Conservation (phyloP, 2,797 vertebrate species). For the Silurus aristotelis region DNA sequence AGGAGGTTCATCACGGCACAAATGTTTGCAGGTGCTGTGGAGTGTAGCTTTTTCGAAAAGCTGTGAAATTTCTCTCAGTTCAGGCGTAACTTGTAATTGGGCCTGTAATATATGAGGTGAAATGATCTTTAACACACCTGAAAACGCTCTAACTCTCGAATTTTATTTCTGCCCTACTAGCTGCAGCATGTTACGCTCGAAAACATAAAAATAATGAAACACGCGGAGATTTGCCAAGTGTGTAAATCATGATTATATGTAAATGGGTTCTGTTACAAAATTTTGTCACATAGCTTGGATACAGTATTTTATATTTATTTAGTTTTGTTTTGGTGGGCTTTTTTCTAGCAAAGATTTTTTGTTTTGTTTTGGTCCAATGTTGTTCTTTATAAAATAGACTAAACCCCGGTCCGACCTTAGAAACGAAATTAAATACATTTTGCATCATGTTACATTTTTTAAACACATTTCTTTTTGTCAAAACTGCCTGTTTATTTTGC, state of each 20-base stretch:
- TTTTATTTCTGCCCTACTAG: conserved; percentile 18
- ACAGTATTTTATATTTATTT: conserved; percentile 32
- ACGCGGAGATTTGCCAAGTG: conserved; percentile 1
- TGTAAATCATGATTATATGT: conserved; percentile 43
- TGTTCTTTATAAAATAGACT: conserved; percentile 31
- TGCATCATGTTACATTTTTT: neutral
- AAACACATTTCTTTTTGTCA: conserved; percentile 6
- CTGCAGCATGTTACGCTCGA: conserved; percentile 21
- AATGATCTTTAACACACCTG: conserved; percentile 35
- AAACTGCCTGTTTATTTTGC: conserved; percentile 23
- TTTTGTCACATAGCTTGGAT: conserved; percentile 28
- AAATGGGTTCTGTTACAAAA: conserved; percentile 28
- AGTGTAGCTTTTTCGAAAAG: conserved; percentile 28
- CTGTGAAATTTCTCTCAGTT: conserved; percentile 11
- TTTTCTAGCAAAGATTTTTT: neutral
- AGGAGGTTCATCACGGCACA: conserved; percentile 19
- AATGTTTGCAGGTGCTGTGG: conserved; percentile 21
- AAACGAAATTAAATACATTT: conserved; percentile 11
- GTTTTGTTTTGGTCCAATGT: conserved; percentile 13
- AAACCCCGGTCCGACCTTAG: conserved; percentile 9
- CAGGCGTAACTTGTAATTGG: conserved; percentile 21
- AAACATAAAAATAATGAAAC: conserved; percentile 31
- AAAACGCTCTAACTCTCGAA: conserved; percentile 11
- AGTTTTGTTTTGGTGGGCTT: neutral
- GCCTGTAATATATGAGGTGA: conserved; percentile 22